A percentile compares a stretch with the other conserved stretches of the same genome.
Evolutionary conservation across 1,140 invertebrate genomes (phyloP).

Genomic region (Bemisia tabaci): DNA sequence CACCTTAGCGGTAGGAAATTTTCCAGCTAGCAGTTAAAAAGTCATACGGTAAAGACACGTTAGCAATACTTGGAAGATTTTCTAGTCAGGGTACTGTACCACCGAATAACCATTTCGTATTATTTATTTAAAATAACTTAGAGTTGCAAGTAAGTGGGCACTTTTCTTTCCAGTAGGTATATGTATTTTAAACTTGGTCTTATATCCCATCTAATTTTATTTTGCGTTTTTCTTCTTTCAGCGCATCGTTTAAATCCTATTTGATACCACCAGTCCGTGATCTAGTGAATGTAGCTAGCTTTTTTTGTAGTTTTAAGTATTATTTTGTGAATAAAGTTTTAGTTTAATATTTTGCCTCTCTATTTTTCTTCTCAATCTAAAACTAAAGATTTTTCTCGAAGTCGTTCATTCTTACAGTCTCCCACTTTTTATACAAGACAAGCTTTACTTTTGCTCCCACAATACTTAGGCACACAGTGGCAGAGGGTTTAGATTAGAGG

Average conservation of each 20-base stretch:
- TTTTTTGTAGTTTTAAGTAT: neutral
- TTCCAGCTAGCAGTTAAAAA: too few relatives aligned
- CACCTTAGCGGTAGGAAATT: too few relatives aligned
- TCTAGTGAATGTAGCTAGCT: neutral
- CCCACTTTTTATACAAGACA: too few relatives aligned
- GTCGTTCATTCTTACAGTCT: too few relatives aligned
- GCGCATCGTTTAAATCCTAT: conserved; percentile 37
- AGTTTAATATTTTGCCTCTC: neutral
- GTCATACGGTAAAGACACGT: too few relatives aligned
- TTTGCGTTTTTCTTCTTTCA: conserved; percentile 26
- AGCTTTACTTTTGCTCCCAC: too few relatives aligned
- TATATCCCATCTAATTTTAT: neutral
- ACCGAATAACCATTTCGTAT: neutral
- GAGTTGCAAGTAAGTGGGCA: neutral
- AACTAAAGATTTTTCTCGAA: too few relatives aligned
- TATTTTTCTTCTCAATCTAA: neutral
- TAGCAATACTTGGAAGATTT: neutral
- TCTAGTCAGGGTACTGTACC: neutral
- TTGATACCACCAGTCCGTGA: conserved; percentile 22
- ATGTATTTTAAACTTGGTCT: neutral
- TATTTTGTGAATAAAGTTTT: neutral
- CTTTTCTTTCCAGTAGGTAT: neutral
- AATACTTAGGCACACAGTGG: too few relatives aligned
- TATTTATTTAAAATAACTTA: too few relatives aligned
- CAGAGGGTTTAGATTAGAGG: too few relatives aligned